Percentiles rank a stretch among this genome's conserved stretches.
phyloP scores from a whole-genome alignment of 2,797 vertebrate species.

The Alauda arvensis region DNA sequence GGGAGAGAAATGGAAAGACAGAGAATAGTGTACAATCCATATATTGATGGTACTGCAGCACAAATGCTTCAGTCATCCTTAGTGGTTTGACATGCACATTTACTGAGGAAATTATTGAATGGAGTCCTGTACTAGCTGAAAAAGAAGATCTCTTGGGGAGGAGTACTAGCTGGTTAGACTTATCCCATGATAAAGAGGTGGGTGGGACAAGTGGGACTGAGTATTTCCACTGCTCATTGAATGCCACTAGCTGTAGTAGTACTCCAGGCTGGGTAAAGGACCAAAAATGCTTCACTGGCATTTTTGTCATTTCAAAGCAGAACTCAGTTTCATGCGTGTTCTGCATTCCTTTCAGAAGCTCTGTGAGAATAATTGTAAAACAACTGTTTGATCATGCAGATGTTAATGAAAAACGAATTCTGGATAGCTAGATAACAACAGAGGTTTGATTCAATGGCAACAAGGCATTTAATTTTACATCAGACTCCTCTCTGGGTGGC shows the following conservation, averaged over 20 bases:
- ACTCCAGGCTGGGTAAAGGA: background rate
- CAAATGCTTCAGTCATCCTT: slow-evolving; percentile 27
- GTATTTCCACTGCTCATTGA: background rate
- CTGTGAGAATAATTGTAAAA: background rate
- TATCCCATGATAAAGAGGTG: background rate
- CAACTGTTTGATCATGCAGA: background rate
- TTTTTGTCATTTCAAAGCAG: background rate
- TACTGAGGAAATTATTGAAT: slow-evolving; percentile 45
- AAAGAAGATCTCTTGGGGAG: background rate
- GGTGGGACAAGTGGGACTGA: background rate
- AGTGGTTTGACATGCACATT: slow-evolving; percentile 12
- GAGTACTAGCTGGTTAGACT: background rate
- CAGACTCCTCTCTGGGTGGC: background rate
- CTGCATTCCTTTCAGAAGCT: background rate
- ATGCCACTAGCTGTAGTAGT: background rate
- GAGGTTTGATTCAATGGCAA: background rate
- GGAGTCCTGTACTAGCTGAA: background rate
- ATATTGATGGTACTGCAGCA: slow-evolving; percentile 51
- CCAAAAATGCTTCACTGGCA: background rate
- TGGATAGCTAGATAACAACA: background rate
- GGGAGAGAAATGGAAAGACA: background rate
- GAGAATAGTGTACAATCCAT: slow-evolving; percentile 23
- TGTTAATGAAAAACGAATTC: background rate
- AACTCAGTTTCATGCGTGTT: background rate
- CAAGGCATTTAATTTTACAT: background rate